These are phyloP conservation scores for Craseonycteris thonglongyai DNA, from an alignment of 2,113 vertebrate genomes.

Conservation along the genomic window DNA sequence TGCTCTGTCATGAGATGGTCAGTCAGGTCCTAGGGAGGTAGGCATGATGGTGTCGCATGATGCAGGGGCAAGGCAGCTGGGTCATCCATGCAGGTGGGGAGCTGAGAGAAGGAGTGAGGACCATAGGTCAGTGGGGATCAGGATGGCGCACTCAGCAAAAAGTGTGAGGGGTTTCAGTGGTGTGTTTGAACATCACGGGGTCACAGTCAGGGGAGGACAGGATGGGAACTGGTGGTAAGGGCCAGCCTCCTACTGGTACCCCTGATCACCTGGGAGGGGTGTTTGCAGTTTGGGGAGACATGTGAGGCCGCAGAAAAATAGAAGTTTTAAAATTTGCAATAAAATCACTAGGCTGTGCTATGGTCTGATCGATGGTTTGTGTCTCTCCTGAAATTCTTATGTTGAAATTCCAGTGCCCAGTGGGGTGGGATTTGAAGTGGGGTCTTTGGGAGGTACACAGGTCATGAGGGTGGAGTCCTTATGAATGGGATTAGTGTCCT, in stretches of 20 bases:
- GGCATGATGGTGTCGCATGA: no score
- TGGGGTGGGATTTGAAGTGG: not conserved
- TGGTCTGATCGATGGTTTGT: not conserved
- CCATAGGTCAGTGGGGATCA: not conserved
- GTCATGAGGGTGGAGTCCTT: not conserved
- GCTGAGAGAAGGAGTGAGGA: not conserved
- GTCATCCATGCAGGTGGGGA: not conserved
- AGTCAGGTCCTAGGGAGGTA: not conserved
- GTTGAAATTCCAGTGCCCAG: not conserved
- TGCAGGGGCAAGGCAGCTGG: rapidly evolving
- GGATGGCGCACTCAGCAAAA: not conserved
- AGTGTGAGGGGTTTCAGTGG: no score
- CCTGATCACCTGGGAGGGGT: not conserved
- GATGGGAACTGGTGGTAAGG: not conserved
- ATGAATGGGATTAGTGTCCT: no score
- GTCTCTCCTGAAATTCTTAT: not conserved
- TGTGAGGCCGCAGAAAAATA: not conserved
- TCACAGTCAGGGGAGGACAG: not conserved
- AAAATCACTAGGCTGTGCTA: not conserved
- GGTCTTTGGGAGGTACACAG: not conserved
- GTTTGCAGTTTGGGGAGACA: not conserved
- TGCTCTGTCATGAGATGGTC: not conserved
- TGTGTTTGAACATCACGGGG: not conserved
- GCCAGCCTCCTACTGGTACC: no score
- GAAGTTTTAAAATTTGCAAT: not conserved